phyloP scores from a whole-genome alignment of 1,140 invertebrate genomes.

The Eupristina koningsbergeri region DNA sequence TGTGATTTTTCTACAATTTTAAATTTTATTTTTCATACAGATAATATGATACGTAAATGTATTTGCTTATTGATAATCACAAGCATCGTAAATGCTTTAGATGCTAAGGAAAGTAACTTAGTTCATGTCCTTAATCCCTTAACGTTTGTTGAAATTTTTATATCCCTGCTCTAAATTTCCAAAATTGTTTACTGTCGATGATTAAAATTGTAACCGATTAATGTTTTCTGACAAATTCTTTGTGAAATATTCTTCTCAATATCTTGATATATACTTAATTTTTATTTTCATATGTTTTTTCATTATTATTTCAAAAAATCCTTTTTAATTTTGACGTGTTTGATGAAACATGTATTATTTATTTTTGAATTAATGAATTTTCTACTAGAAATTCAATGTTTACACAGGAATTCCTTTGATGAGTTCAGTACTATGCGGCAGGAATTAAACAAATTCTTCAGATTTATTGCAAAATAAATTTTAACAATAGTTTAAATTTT shows the following conservation, averaged over 20 bases:
- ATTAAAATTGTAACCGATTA: neutral
- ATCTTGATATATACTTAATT: no score
- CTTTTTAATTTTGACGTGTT: neutral
- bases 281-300: neutral
- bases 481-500: no score
- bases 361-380: slow-evolving; percentile 8
- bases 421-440: no score
- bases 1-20: slow-evolving; percentile 1
- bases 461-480: no score
- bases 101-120: neutral
- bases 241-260: slow-evolving; percentile 30
- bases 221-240: neutral
- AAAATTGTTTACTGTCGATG: neutral
- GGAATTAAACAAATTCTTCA: neutral
- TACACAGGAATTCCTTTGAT: neutral
- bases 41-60: neutral
- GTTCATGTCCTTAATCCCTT: neutral
- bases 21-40: neutral
- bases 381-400: neutral
- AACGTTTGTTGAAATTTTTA: neutral
- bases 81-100: neutral
- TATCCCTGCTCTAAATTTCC: neutral
- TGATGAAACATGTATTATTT: neutral
- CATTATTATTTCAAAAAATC: neutral
- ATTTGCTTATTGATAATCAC: neutral